These are phyloP conservation scores for Octodon degus DNA, from an alignment of 2,113 vertebrate species.

Conservation along the genomic window DNA sequence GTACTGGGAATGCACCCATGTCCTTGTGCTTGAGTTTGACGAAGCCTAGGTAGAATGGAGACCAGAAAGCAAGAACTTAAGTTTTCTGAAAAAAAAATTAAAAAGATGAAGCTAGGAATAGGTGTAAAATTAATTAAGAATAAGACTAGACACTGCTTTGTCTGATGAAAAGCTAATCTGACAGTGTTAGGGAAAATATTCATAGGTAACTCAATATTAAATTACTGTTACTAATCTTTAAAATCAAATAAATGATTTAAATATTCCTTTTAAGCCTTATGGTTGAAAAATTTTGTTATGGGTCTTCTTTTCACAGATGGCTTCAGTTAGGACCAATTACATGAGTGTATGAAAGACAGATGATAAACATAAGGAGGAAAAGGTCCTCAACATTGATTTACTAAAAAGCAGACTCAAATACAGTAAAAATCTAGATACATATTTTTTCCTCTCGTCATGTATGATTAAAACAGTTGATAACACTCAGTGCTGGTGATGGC, in stretches of 20 bases:
- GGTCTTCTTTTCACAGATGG: neutral
- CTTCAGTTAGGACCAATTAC: neutral
- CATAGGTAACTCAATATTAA: neutral
- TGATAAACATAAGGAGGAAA: neutral
- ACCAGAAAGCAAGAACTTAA: neutral
- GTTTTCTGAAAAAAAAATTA: neutral
- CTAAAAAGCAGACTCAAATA: constrained; percentile 8
- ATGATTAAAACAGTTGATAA: neutral
- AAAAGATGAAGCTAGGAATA: neutral
- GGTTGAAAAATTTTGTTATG: constrained; percentile 12
- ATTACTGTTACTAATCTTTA: neutral
- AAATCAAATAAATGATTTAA: neutral
- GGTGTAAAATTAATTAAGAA: constrained; percentile 11
- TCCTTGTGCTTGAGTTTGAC: neutral
- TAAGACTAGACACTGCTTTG: constrained; percentile 31
- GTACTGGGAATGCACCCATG: too few species aligned
- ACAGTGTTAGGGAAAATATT: constrained; percentile 51
- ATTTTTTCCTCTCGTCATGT: neutral
- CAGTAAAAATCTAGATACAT: constrained; percentile 41
- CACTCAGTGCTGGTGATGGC: neutral
- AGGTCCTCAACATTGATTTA: neutral
- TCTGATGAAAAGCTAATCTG: constrained; percentile 41
- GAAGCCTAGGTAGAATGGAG: neutral
- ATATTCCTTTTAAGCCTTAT: constrained; percentile 13
- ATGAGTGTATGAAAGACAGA: neutral